Evolutionary conservation across 2,888 invertebrate genomes (phyloP).

Genomic region (Tiphia femorata): DNA sequence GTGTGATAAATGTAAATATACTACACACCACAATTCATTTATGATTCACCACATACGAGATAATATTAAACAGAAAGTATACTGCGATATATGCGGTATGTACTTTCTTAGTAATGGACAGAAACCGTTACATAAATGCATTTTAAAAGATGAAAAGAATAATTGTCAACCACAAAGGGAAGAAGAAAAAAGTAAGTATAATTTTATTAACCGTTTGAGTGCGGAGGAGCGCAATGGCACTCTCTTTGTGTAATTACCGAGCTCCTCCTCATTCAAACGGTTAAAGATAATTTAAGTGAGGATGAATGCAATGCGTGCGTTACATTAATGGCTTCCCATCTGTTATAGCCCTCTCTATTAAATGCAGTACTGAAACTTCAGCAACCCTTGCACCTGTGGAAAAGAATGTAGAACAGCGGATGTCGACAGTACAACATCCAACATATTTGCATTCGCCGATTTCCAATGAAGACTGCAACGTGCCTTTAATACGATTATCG

Average conservation of each 20-base stretch:
- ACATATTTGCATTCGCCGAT: conserved; percentile 21
- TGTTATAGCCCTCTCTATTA: conserved; percentile 20
- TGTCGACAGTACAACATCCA: conserved; percentile 21
- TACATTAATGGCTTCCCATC: too few relatives aligned
- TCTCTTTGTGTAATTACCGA: too few relatives aligned
- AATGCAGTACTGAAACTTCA: conserved; percentile 8
- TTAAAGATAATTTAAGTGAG: too few relatives aligned
- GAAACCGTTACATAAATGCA: conserved; percentile 24
- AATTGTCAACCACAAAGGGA: conserved; percentile 9
- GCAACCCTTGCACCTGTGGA: conserved; percentile 15
- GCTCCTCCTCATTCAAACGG: too few relatives aligned
- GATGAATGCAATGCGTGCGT: too few relatives aligned
- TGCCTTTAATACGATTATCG: conserved; percentile 37
- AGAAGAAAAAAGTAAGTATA: conserved; percentile 22
- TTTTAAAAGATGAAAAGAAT: conserved; percentile 2
- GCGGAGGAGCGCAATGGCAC: too few relatives aligned
- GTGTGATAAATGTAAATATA: conserved; percentile 65
- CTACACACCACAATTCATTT: conserved; percentile 59
- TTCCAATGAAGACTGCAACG: conserved; percentile 22
- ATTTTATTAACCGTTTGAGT: too few relatives aligned
- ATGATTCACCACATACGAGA: conserved; percentile 58
- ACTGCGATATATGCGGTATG: conserved; percentile 44
- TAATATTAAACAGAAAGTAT: conserved; percentile 45
- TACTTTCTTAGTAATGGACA: conserved; percentile 27
- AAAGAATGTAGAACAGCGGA: conserved; percentile 11